Base-by-base conservation (phyloP, 1,140 invertebrate species). In the Drosophila kohkoa region DNA sequence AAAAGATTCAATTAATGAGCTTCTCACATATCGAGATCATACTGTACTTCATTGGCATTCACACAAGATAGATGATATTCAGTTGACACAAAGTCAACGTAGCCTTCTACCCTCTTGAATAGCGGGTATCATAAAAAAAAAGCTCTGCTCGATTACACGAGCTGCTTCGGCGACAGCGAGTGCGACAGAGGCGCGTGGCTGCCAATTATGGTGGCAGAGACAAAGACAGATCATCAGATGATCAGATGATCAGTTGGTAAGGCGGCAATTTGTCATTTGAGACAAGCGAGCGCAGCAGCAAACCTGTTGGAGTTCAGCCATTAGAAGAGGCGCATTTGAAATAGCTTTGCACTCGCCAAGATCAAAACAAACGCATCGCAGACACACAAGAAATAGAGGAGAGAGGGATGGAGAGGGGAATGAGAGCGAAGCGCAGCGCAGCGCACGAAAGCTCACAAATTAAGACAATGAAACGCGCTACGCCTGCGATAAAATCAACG, bases 391-490 rank as follows among this genome's bases (percentile, higher is more conserved):
- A 32, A 32, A 25, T 25, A 25, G 20, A 0, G 15, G 30, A 43
- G 15, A 59, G 35, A 16, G 15, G 35, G 5, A 55, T 57, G 25
- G 11, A 38, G 48, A 11, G 52, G n/a, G 51, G 28, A 10, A 8
- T 32, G 35, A 48, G 46, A 48, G 46, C 6, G 1, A 48, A 10
- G 35, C 46, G 43, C 8, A n/a, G 8, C 28, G 8, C 35, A 30
- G 10, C 35, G 48, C 43, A 15, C 13, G 30, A 49, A 65, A 59
- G 59, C 54, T 41, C 77, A 85, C 85, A 88, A 88, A 88, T 88
- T 88, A 88, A 88, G 85, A 88, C 85, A 88, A 88, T 88, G 85
- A 78, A 88, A 81, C 85, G 73, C 74, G 78, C 81, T 81, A 79
- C 79, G 76, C 75, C 55, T 77, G 54, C 77, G 69, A 71, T 79